A percentile compares a stretch with the other conserved stretches of the same genome.
Conservation (phyloP, 2,797 vertebrate species). For the Danio aesculapii region DNA sequence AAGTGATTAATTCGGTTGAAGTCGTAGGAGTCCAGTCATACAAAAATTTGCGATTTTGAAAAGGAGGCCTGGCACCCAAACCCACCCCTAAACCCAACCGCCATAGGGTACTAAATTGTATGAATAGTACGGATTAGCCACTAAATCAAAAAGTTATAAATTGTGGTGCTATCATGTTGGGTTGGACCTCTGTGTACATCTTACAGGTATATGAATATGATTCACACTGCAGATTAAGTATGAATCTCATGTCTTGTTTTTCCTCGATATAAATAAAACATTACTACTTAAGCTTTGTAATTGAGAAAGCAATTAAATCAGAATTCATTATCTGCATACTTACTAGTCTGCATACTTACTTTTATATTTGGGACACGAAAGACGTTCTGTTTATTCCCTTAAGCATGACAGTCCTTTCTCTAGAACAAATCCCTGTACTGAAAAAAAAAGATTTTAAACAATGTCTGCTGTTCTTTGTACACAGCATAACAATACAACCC, state of each 20-base stretch:
- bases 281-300: not conserved
- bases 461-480: not conserved
- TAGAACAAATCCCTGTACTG: not conserved
- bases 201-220: no score
- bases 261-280: not conserved
- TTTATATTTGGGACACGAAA: not conserved
- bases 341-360: not conserved
- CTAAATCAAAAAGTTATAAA: no score
- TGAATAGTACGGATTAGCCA: no score
- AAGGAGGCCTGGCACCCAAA: no score
- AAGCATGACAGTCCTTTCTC: not conserved
- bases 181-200: no score
- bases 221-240: no score
- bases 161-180: no score
- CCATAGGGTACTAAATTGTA: no score
- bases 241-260: not conserved
- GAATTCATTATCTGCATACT: not conserved
- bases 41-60: no score
- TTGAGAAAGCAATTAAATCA: not conserved
- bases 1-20: no score
- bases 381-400: constrained; percentile 6
- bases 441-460: constrained; percentile 2
- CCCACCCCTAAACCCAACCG: no score
- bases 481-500: constrained; percentile 6
- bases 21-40: no score